Percentiles rank a stretch among this genome's conserved stretches.
phyloP scores from a whole-genome alignment of 2,888 invertebrate species.

The Chymomyza fuscimana region DNA sequence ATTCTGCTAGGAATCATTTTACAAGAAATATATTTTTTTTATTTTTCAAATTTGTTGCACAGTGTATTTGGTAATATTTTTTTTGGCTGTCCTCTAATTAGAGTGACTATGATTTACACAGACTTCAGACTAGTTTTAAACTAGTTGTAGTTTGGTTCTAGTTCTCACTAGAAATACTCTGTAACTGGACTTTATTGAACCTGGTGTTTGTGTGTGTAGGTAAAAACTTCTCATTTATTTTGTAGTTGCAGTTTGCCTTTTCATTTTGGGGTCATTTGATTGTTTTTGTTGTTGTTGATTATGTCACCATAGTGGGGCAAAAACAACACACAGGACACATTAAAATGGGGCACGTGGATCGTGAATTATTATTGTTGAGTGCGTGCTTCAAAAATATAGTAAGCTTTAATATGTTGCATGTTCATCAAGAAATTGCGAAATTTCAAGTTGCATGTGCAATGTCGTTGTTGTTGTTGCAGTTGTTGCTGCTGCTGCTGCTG shows the following conservation, averaged over 20 bases:
- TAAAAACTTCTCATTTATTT: neutral
- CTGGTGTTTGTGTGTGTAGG: neutral
- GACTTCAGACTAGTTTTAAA: too few species aligned
- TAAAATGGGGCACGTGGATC: neutral
- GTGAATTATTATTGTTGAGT: neutral
- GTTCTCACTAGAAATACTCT: neutral
- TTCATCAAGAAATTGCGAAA: neutral
- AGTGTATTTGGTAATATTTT: too few species aligned
- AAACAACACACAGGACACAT: neutral
- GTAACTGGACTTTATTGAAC: neutral
- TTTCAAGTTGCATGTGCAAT: neutral
- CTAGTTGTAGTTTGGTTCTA: too few species aligned
- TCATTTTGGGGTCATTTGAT: neutral
- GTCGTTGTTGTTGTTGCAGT: slow-evolving; percentile 6
- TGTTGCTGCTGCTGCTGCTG: slow-evolving; percentile 4
- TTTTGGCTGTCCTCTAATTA: too few species aligned
- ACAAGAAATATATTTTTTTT: too few species aligned
- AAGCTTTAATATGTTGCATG: neutral
- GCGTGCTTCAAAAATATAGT: neutral
- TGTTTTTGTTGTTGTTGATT: slow-evolving; percentile 34
- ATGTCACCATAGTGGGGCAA: slow-evolving; percentile 42
- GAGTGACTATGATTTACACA: too few species aligned
- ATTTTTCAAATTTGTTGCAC: too few species aligned
- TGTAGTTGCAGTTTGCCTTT: slow-evolving; percentile 1
- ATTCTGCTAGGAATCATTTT: too few species aligned